These are phyloP conservation scores for Penaeus monodon DNA, from an alignment of 2,888 invertebrate species.

Conservation along the genomic window DNA sequence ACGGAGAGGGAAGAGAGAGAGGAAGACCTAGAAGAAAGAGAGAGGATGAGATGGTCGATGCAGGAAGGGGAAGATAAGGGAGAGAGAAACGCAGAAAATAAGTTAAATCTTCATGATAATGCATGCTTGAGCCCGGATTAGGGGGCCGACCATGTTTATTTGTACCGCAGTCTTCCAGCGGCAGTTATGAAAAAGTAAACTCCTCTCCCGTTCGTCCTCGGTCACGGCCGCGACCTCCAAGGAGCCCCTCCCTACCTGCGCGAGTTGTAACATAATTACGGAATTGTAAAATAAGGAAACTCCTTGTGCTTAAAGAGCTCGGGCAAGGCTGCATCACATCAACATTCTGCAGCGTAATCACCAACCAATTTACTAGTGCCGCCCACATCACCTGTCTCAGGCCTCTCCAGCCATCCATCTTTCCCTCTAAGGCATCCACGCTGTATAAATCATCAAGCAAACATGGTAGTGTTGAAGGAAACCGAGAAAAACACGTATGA, in stretches of 20 bases:
- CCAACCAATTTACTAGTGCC: slow-evolving; percentile 34
- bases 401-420: background rate
- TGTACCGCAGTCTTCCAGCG: too few relatives aligned
- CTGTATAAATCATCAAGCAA: background rate
- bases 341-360: slow-evolving; percentile 37
- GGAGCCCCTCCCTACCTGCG: background rate
- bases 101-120: background rate
- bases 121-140: background rate
- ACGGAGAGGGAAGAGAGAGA: background rate
- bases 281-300: slow-evolving; percentile 35
- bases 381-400: background rate
- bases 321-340: slow-evolving; percentile 18
- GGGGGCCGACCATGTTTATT: too few relatives aligned
- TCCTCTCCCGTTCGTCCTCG: background rate
- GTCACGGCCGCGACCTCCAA: background rate
- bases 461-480: background rate
- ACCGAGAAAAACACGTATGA: background rate
- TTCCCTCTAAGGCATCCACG: background rate
- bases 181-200: background rate
- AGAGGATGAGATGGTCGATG: background rate
- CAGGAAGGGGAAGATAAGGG: background rate
- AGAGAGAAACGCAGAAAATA: background rate
- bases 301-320: background rate
- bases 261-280: slow-evolving; percentile 28
- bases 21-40: background rate